Base-by-base conservation (phyloP, 2,888 invertebrate genomes). In the Oscheius sp. region DNA sequence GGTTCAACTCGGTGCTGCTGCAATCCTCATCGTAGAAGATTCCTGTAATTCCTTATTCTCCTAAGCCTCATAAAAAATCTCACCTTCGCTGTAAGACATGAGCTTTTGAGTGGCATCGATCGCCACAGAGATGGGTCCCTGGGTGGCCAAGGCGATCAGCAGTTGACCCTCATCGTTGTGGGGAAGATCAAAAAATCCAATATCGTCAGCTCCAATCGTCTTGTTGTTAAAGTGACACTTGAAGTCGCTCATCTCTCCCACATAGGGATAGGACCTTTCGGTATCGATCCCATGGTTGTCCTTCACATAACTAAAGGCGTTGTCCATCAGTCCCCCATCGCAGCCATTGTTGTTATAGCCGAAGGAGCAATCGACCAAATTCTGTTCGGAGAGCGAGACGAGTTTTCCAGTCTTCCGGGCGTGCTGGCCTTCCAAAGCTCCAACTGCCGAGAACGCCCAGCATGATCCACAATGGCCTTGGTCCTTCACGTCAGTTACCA, bases 191-290 rank as follows among this genome's bases (percentile, higher is more conserved):
- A 82, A 76, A 72, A 81, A 88, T 61, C 88, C 88, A 17, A 73
- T 84, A 73, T 86, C 87, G 10, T 79, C 82, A 6, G 87, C 87
- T 52, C 84, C 88, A 20, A 87, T 75, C 34, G 70, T 68, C 53
- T 72, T 71, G 73, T 81, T 78, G 70, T 83, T 79, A 80, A 85
- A 88, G 67, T 85, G 82, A 70, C 87, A 87, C 66, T 70, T 79
- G 67, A 77, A 80, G 65, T 84, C 79, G 71, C 73, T 57, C n/a
- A n/a, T n/a, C n/a, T n/a, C n/a, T 69, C 79, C 96, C 74, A 92
- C 79, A 87, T 96, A 96, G 0, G 94, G 93, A 88, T 96, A 96
- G 1, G 91, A 89, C 69, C 90, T 90, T 88, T 96, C 95, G 0
- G 93, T 94, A 87, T 96, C 95, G 82, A 96, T 90, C 75, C 96